Percentiles rank a stretch among this genome's conserved stretches.
phyloP scores from a whole-genome alignment of 2,113 vertebrate species.

The Mungos mungo region DNA sequence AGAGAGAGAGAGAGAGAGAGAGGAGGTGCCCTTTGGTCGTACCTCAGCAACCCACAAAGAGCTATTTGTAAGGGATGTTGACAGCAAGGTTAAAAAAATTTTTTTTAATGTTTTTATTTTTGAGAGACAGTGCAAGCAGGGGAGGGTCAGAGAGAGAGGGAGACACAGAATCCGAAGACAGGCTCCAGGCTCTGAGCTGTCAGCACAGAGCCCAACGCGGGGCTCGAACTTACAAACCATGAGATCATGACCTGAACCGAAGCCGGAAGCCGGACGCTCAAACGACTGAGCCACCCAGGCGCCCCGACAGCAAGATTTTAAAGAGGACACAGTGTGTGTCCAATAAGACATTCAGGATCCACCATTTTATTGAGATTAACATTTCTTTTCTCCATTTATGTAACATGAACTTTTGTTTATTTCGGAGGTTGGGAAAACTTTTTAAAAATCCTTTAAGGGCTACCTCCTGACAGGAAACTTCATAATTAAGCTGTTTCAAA shows the following conservation, averaged over 20 bases:
- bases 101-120: no score
- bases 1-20: background rate
- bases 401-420: background rate
- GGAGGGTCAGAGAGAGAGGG: no score
- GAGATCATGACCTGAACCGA: no score
- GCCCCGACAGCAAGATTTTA: background rate
- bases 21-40: background rate
- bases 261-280: no score
- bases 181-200: no score
- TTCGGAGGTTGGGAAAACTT: background rate
- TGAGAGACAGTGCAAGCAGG: no score
- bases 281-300: no score
- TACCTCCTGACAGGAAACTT: background rate
- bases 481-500: slow-evolving; percentile 3
- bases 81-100: background rate
- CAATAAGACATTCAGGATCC: background rate
- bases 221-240: no score
- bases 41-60: background rate
- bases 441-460: background rate
- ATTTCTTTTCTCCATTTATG: background rate
- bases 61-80: background rate
- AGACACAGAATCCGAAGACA: no score
- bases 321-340: background rate
- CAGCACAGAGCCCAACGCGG: no score
- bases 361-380: background rate